These are phyloP conservation scores for Sycophaga agraensis DNA, from an alignment of 1,140 invertebrate genomes.

Conservation along the genomic window DNA sequence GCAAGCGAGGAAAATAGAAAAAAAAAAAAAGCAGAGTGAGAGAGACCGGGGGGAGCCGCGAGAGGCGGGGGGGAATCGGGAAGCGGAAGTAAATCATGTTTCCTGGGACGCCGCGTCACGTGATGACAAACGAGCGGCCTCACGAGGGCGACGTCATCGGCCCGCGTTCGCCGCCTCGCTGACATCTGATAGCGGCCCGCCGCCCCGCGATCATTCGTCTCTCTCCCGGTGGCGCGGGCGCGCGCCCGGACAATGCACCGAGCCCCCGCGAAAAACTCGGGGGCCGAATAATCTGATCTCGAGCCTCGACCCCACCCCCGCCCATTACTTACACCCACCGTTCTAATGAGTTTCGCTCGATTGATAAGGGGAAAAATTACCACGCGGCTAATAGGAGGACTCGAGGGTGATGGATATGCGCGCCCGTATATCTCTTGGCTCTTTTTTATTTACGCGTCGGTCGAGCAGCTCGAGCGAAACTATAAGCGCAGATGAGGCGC, in stretches of 20 bases:
- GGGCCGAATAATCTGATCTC: not conserved
- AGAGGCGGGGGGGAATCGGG: constrained; percentile 37
- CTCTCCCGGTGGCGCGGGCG: constrained; percentile 8
- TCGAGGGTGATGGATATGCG: not conserved
- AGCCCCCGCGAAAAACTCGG: not conserved
- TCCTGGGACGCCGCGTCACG: constrained; percentile 52
- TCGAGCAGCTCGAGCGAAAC: no score
- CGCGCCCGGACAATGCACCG: constrained; percentile 1
- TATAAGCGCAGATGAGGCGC: no score
- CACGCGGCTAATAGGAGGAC: not conserved
- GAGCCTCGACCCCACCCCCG: not conserved
- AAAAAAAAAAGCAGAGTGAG: not conserved
- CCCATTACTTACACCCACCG: not conserved
- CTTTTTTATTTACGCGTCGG: not conserved
- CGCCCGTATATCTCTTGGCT: not conserved
- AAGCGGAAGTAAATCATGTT: constrained; percentile 56
- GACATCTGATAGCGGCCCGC: constrained; percentile 55
- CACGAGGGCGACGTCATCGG: constrained; percentile 39
- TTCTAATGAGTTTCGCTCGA: not conserved
- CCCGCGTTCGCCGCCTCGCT: constrained; percentile 38
- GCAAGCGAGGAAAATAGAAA: no score
- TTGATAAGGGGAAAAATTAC: constrained; percentile 1
- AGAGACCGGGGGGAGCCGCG: no score
- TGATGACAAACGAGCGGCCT: constrained; percentile 54
- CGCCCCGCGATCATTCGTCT: constrained; percentile 23